Evolutionary conservation across 2,888 invertebrate species (phyloP).

Genomic region (Andrena chrysosceles): DNA sequence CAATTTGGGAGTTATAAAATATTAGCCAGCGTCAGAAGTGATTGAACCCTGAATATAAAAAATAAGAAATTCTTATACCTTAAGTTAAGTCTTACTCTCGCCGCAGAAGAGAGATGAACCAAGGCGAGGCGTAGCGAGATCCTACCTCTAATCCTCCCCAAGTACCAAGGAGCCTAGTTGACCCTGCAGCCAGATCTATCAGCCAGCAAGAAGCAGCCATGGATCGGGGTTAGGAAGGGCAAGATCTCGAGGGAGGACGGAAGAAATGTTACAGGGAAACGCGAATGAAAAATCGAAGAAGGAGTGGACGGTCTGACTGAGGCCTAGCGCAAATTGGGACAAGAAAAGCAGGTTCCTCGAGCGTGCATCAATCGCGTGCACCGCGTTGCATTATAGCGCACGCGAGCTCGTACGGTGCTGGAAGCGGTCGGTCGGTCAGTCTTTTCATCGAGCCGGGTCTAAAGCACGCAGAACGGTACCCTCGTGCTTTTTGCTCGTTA

Average conservation of each 20-base stretch:
- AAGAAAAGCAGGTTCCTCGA: slow-evolving; percentile 59
- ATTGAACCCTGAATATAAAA: too few species aligned
- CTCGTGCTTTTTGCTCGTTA: slow-evolving; percentile 67
- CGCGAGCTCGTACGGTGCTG: slow-evolving; percentile 49
- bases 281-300: slow-evolving; percentile 32
- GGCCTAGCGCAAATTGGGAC: slow-evolving; percentile 54
- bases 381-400: slow-evolving; percentile 54
- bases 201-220: neutral
- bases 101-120: neutral
- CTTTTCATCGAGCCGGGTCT: slow-evolving; percentile 63
- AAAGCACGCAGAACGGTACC: slow-evolving; percentile 58
- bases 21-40: too few species aligned
- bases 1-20: too few species aligned
- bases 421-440: slow-evolving; percentile 59
- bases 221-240: neutral
- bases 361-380: slow-evolving; percentile 65
- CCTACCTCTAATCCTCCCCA: neutral
- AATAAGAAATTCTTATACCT: too few species aligned
- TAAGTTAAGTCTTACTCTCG: too few species aligned
- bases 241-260: neutral
- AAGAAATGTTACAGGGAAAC: neutral
- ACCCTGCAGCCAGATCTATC: neutral
- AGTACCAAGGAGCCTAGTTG: neutral
- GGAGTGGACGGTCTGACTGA: neutral
- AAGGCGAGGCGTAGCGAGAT: neutral